Evolutionary conservation across 23 tunicate genomes (phyloP), one percentile per base, ranked within the genome.

Genomic region (Halocynthia aurantium): DNA sequence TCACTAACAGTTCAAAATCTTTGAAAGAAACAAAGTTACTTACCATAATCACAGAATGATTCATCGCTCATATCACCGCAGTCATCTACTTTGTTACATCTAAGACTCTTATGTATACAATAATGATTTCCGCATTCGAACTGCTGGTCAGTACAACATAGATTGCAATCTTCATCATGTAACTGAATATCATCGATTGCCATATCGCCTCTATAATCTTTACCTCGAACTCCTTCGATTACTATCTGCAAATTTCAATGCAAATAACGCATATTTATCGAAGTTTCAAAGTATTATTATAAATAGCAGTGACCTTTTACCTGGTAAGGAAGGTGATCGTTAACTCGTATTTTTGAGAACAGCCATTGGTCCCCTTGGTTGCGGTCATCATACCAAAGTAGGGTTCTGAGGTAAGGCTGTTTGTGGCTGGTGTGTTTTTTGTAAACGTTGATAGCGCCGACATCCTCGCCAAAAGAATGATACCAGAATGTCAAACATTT

Each of bases 31-130:
- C 44, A 31, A 31, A 31, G 44, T 31, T 31, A 13, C 75, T 70
- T 70, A 70, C 75, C 75, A 22, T 49, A 49, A 49, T 70, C 76
- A 52, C 87, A 82, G 53, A 82, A 82, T 20, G 86, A 70, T 61
- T 90, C 91, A 57, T 90, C 91, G 65, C 87, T 92, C 8, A 77
- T 82, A 64, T 92, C 98, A 10, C 98, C 92, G 56, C 98, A 92
- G 69, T 92, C 98, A 62, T 86, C 85, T 10, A 40, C 52, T 6
- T 76, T 85, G 53, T 92, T 58, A 60, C 98, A 92, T n/a, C 77
- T 81, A 7, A 65, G 52, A 10, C 71, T 11, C 17, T 8, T 62
- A 7, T 78, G 73, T 6, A 92, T 61, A 75, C 98, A 92, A 18
- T 65, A 83, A 40, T 80, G 17, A 75, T 92, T 92, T 40, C 89